Evolutionary conservation across 2,888 invertebrate genomes (phyloP), one percentile per base, ranked within the genome.

Genomic region (Iphiclides podalirius): DNA sequence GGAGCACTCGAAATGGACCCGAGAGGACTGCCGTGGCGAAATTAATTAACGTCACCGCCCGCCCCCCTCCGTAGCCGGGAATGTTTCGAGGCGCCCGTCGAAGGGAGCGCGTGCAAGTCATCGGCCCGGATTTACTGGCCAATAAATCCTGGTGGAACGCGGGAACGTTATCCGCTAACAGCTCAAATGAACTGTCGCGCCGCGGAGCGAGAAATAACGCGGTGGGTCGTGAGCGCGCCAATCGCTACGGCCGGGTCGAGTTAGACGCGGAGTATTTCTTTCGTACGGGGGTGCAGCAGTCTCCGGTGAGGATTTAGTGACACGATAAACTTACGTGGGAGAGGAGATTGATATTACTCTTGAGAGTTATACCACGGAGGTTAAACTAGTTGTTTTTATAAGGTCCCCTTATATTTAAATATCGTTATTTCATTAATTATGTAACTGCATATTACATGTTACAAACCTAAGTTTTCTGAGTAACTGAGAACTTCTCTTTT

Each of bases 11-110:
- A n/a, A n/a, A n/a, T n/a, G n/a, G n/a, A 70, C 70, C 60, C 70
- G 66, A n/a, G n/a, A n/a, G n/a, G n/a, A 71, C 68, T 69, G 70
- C 69, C 67, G 72, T 67, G 72, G 72, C 64, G 66, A 80, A 85
- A 86, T 84, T 86, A 86, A 86, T 87, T 83, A 86, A 79, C 77
- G 78, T 75, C 71, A 79, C 56, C 72, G 72, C n/a, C n/a, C n/a
- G n/a, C n/a, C n/a, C n/a, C n/a, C n/a, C n/a, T n/a, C n/a, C n/a
- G n/a, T n/a, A n/a, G n/a, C n/a, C n/a, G n/a, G n/a, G n/a, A n/a
- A n/a, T n/a, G n/a, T n/a, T n/a, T n/a, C n/a, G n/a, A n/a, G n/a
- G n/a, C n/a, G n/a, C n/a, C n/a, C n/a, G n/a, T n/a, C n/a, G n/a
- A n/a, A n/a, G n/a, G n/a, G n/a, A n/a, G n/a, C n/a, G n/a, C n/a